Percentiles rank a stretch among this genome's conserved stretches.
phyloP scores from a whole-genome alignment of 2,797 vertebrate species.

The Oreortyx pictus region DNA sequence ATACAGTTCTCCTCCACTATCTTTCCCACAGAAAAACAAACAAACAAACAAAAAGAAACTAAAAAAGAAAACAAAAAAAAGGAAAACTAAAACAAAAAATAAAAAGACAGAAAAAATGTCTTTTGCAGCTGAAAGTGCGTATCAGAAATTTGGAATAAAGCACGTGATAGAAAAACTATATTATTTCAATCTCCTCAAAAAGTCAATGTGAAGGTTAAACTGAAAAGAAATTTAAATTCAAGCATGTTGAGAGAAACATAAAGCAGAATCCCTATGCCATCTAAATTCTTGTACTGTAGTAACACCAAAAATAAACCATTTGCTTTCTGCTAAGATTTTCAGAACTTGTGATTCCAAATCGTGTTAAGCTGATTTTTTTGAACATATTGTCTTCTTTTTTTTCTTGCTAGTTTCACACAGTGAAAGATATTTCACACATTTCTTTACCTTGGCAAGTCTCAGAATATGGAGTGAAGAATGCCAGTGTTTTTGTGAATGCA shows the following conservation, averaged over 20 bases:
- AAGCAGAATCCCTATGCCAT: not conserved
- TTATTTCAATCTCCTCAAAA: slow-evolving; percentile 10
- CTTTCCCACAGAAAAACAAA: not conserved
- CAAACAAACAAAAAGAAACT: not conserved
- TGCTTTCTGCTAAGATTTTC: slow-evolving; percentile 54
- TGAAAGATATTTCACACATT: slow-evolving; percentile 63
- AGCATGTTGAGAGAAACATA: not conserved
- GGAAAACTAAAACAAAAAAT: no score
- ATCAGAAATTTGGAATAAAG: slow-evolving; percentile 30
- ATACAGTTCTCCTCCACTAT: not conserved
- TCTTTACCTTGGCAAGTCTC: slow-evolving; percentile 53
- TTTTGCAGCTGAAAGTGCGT: not conserved
- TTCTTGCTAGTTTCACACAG: slow-evolving; percentile 49
- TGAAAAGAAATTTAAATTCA: slow-evolving; percentile 15
- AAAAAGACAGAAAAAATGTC: not conserved
- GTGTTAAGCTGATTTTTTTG: slow-evolving; percentile 13
- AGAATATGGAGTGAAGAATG: slow-evolving; percentile 39
- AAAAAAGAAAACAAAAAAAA: not conserved
- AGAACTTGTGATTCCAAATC: slow-evolving; percentile 47
- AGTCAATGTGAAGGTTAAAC: slow-evolving; percentile 42
- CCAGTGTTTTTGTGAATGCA: slow-evolving; percentile 4
- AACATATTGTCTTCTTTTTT: slow-evolving; percentile 34
- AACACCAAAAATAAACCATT: slow-evolving; percentile 42
- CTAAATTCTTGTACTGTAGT: slow-evolving; percentile 37
- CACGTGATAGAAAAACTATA: not conserved